phyloP scores from a whole-genome alignment of 2,888 invertebrate genomes.

The Marasmarcha lunaedactyla region DNA sequence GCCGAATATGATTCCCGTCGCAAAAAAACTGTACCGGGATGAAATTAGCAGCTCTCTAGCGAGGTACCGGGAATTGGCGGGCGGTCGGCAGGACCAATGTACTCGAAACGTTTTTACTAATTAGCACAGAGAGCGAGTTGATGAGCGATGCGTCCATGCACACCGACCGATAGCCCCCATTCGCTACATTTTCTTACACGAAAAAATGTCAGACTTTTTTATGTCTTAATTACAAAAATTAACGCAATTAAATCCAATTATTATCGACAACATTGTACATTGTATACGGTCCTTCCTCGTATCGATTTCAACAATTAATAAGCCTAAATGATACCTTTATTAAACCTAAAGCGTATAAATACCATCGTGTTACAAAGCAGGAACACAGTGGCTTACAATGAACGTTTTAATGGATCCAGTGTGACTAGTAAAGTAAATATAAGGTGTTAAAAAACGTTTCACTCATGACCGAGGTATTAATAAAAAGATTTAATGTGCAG shows the following conservation, averaged over 20 bases:
- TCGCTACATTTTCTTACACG: slow-evolving; percentile 3
- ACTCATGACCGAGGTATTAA: too few relatives aligned
- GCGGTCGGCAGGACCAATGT: slow-evolving; percentile 61
- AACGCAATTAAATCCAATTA: not conserved
- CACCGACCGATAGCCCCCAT: not conserved
- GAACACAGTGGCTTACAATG: too few relatives aligned
- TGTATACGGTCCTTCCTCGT: too few relatives aligned
- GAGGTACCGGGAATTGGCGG: slow-evolving; percentile 65
- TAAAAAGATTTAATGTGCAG: too few relatives aligned
- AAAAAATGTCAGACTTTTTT: slow-evolving; percentile 4
- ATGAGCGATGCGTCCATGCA: slow-evolving; percentile 28
- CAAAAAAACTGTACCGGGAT: slow-evolving; percentile 62
- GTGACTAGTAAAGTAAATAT: too few relatives aligned
- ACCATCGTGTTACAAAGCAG: too few relatives aligned
- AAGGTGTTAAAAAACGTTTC: too few relatives aligned
- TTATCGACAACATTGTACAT: not conserved
- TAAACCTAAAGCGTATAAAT: too few relatives aligned
- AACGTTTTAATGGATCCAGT: too few relatives aligned
- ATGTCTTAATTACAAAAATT: slow-evolving; percentile 1
- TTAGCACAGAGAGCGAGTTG: slow-evolving; percentile 55
- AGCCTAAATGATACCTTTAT: too few relatives aligned
- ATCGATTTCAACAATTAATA: too few relatives aligned
- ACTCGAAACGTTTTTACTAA: slow-evolving; percentile 67
- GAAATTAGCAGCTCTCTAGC: slow-evolving; percentile 69
- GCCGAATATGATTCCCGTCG: slow-evolving; percentile 68